Evolutionary conservation across 30 jellyfish, hydroid and myxozoan genomes (phyloP).

Genomic region (Nemopilema nomurai): DNA sequence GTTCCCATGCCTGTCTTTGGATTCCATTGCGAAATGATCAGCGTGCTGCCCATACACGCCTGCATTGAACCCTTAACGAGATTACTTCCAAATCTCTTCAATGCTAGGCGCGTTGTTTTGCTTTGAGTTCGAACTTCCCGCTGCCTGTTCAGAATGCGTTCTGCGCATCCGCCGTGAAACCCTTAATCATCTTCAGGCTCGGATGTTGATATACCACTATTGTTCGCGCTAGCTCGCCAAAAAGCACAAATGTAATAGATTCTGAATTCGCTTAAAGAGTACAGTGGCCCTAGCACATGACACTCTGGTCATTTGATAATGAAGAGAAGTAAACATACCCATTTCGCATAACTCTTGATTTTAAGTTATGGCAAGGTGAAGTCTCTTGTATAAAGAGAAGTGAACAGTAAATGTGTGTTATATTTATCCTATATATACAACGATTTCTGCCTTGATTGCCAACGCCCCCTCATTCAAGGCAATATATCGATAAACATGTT

Average conservation of each 20-base stretch:
- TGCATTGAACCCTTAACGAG: slow-evolving; percentile 9
- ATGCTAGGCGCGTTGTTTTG: slow-evolving; percentile 20
- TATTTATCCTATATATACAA: too few species aligned
- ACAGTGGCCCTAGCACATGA: too few species aligned
- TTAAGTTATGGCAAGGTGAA: too few species aligned
- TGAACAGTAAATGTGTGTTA: too few species aligned
- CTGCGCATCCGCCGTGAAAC: neutral
- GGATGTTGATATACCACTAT: neutral
- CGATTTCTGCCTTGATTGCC: too few species aligned
- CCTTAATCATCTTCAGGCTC: neutral
- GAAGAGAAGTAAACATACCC: too few species aligned
- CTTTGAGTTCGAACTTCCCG: slow-evolving; percentile 1
- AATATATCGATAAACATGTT: too few species aligned
- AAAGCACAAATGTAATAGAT: neutral
- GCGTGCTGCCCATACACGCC: neutral
- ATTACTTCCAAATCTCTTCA: slow-evolving; percentile 17
- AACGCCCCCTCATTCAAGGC: too few species aligned
- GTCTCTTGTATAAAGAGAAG: too few species aligned
- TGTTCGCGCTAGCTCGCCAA: neutral
- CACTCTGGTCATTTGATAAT: too few species aligned
- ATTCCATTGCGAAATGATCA: neutral
- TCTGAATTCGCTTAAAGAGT: too few species aligned
- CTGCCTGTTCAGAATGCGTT: neutral
- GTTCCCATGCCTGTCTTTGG: neutral
- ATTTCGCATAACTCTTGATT: too few species aligned